phyloP scores from a whole-genome alignment of 2,113 vertebrate species.

The Sterrhoptilus dennistouni region DNA sequence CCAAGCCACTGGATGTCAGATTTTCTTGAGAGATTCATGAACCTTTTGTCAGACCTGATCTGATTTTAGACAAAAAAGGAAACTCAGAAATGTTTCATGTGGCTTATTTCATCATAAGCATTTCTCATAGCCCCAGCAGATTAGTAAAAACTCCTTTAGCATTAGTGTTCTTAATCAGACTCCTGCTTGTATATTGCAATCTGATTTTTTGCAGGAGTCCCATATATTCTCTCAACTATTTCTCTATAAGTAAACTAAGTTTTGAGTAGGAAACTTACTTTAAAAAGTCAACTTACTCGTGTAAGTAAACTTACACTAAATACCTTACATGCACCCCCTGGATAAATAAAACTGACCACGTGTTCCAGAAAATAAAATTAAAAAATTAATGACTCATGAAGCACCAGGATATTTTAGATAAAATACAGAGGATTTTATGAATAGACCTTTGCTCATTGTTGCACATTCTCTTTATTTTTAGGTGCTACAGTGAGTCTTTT shows the following conservation, averaged over 20 bases:
- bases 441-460: neutral
- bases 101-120: neutral
- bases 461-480: neutral
- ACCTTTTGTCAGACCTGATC: neutral
- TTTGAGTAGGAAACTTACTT: neutral
- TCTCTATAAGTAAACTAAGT: neutral
- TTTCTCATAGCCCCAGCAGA: neutral
- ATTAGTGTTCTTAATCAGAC: neutral
- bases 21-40: neutral
- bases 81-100: neutral
- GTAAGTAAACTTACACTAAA: neutral
- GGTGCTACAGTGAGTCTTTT: neutral
- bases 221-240: neutral
- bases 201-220: neutral
- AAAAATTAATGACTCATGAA: neutral
- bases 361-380: neutral
- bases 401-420: neutral
- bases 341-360: neutral
- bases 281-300: too few relatives aligned
- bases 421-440: neutral
- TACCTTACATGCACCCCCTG: neutral
- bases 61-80: constrained; percentile 22
- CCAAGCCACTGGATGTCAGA: neutral
- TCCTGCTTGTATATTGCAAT: neutral
- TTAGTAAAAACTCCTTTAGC: neutral